A percentile compares a stretch with the other conserved stretches of the same genome.
phyloP scores from a whole-genome alignment of 1,140 invertebrate species.

The Portunus trituberculatus region DNA sequence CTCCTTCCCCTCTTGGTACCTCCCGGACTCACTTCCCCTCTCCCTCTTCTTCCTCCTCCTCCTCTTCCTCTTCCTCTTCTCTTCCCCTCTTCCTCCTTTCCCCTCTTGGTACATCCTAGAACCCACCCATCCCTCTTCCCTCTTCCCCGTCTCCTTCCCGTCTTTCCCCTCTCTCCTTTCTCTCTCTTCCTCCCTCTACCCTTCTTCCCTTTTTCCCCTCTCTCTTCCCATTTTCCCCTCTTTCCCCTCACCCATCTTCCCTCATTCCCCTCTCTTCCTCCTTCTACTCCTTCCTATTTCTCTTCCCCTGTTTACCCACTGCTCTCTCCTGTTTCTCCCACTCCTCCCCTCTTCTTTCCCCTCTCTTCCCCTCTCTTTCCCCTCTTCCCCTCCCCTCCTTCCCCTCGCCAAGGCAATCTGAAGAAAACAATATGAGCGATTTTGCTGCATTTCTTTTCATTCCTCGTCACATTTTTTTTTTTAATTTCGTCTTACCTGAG shows the following conservation, averaged over 20 bases:
- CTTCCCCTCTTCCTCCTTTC: neutral
- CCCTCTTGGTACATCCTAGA: neutral
- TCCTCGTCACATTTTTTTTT: too few species aligned
- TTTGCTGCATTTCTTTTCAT: too few species aligned
- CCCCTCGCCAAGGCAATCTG: neutral
- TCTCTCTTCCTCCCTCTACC: too few species aligned
- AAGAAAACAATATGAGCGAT: too few species aligned
- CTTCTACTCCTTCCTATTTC: neutral
- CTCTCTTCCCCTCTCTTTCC: neutral
- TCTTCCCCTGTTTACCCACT: neutral
- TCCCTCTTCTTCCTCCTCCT: too few species aligned
- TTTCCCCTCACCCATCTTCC: neutral
- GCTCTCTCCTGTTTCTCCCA: neutral
- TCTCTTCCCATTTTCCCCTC: neutral
- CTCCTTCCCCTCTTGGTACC: too few species aligned
- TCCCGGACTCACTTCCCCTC: too few species aligned
- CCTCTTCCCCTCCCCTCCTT: neutral
- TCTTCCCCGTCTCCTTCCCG: constrained; percentile 13
- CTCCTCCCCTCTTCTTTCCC: too few species aligned
- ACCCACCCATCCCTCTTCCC: neutral
- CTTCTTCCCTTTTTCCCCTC: too few species aligned
- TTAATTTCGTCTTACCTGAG: too few species aligned
- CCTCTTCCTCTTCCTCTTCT: neutral
- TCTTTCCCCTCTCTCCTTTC: neutral
- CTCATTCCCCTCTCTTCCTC: neutral